Base-by-base conservation (phyloP, 2,113 vertebrate species). In the Platycercus adscitus region DNA sequence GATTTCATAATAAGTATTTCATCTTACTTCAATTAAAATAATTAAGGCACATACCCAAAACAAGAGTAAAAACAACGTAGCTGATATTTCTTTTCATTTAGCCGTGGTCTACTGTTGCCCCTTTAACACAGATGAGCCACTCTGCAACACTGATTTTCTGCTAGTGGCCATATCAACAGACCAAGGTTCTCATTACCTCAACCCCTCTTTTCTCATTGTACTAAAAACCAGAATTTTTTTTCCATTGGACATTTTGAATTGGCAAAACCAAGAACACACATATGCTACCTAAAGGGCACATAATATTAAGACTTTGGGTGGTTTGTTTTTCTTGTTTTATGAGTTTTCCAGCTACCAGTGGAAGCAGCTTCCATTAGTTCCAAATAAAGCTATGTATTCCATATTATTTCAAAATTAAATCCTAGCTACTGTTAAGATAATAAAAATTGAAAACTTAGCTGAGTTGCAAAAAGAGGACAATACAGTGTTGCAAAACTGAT, bases 121-220 rank as follows among this genome's bases (percentile, higher is more conserved):
- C 98, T 98, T 98, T 97, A 94, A 94, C 95, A 92, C 28, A 98
- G 92, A 98, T 97, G 97, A 98, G 94, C 98, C 98, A 98, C 92
- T 96, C 97, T 96, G 96, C 96, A 97, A 97, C 94, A 95, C 86
- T 93, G 96, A 95, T 97, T 92, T 97, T 91, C 96, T 97, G 97
- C 97, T 97, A 95, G 96, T 86, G 96, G 97, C 93, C 97, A 64
- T 95, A 98, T 97, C 98, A 98, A 98, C 56, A 98, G 97, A 97
- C 82, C 95, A 85, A 97, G 92, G 91, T 97, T 97, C 25, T 90
- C 75, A 98, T 97, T 98, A 97, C 97, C 97, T 97, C 97, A 96
- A 94, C 96, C 21, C 86, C 93, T 29, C 52, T 93, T 96, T 94
- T 95, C 97, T 96, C 96, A 53, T 96, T 97, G 92, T 96, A 94